phyloP scores from a whole-genome alignment of 2,797 vertebrate genomes.

The Labeo calbasu region DNA sequence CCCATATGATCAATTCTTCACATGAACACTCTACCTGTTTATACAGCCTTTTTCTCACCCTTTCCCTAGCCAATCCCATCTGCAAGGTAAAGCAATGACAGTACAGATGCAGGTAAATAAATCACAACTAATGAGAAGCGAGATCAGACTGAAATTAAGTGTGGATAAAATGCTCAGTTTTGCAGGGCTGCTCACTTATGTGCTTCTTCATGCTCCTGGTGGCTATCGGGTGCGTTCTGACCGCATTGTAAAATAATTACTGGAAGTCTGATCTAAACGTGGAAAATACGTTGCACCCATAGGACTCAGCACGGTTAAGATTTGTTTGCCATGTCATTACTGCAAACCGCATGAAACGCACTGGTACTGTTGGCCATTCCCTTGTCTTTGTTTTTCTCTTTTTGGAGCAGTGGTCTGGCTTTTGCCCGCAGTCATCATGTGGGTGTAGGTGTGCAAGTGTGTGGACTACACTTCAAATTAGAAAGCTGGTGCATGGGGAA shows the following conservation, averaged over 20 bases:
- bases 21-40: conserved; percentile 24
- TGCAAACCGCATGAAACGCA: conserved; percentile 29
- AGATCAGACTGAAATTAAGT: conserved; percentile 8
- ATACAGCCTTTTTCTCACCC: neutral
- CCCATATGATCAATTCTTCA: conserved; percentile 21
- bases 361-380: conserved; percentile 36
- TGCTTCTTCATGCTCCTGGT: conserved; percentile 28
- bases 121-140: conserved; percentile 1
- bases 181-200: conserved; percentile 42
- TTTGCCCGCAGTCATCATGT: conserved; percentile 54
- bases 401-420: conserved; percentile 31
- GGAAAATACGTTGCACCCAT: conserved; percentile 45
- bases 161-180: conserved; percentile 3
- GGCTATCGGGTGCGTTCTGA: conserved; percentile 51
- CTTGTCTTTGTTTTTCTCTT: conserved; percentile 37
- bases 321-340: conserved; percentile 39
- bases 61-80: neutral
- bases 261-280: conserved; percentile 50
- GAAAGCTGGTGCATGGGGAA: conserved; percentile 66
- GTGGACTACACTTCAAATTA: conserved; percentile 68
- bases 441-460: conserved; percentile 43
- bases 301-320: conserved; percentile 48
- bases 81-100: conserved; percentile 10
- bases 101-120: neutral
- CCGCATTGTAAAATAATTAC: conserved; percentile 55